phyloP scores from a whole-genome alignment of 2,113 vertebrate genomes.

The Peromyscus californicus region DNA sequence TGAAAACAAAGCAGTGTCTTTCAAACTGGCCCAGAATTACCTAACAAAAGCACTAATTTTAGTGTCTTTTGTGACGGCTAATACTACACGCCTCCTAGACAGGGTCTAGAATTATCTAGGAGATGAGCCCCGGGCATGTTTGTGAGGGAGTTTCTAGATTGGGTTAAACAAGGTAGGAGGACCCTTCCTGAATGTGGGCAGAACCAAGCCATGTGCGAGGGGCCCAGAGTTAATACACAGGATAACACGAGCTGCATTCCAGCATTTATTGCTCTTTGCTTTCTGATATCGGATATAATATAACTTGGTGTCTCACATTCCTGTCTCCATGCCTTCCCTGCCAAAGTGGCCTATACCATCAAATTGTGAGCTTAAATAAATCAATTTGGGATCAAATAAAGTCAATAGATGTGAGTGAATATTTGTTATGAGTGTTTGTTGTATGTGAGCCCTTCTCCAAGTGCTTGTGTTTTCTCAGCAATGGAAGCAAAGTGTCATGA shows the following conservation, averaged over 20 bases:
- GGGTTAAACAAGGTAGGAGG: neutral
- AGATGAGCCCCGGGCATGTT: neutral
- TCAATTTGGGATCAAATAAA: neutral
- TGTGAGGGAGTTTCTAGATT: neutral
- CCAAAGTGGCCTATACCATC: neutral
- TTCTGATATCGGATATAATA: neutral
- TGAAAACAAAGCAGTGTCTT: neutral
- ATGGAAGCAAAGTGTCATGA: neutral
- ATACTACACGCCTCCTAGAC: neutral
- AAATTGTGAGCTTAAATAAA: neutral
- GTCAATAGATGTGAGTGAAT: neutral
- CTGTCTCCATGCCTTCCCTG: neutral
- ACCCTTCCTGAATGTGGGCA: neutral
- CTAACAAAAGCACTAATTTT: neutral
- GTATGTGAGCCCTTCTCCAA: neutral
- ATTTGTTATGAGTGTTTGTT: neutral
- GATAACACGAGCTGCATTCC: neutral
- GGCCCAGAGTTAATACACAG: neutral
- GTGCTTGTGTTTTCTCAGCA: neutral
- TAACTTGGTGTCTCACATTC: neutral
- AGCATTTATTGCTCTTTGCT: neutral
- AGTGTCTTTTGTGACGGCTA: neutral
- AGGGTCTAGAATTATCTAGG: neutral
- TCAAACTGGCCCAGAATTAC: neutral
- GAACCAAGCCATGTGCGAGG: neutral